Percentiles rank a stretch among this genome's conserved stretches.
Evolutionary conservation across 2,888 invertebrate species (phyloP).

Genomic region (Antheraea assamensis): DNA sequence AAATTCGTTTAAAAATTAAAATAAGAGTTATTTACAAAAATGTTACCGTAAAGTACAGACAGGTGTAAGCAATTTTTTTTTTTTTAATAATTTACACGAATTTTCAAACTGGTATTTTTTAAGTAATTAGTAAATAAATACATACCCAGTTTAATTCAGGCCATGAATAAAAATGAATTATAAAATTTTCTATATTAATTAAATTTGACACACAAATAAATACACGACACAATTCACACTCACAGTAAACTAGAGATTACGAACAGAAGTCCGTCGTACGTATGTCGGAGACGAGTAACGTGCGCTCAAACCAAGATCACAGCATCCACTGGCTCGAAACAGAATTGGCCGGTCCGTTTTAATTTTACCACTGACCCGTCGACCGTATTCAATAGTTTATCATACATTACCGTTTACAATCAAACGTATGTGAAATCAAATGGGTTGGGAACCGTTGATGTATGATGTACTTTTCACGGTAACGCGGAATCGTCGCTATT

Average conservation of each 20-base stretch:
- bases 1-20: no score
- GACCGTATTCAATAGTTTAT: constrained; percentile 25
- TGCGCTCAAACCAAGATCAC: constrained; percentile 42
- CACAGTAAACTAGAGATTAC: constrained; percentile 2
- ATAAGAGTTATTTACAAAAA: no score
- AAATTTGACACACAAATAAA: background rate
- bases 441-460: background rate
- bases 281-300: constrained; percentile 29
- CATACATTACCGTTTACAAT: background rate
- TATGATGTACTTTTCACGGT: background rate
- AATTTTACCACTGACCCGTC: constrained; percentile 28
- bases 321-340: constrained; percentile 55
- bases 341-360: constrained; percentile 28
- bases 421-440: background rate
- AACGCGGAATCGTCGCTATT: background rate
- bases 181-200: background rate
- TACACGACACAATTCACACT: constrained; percentile 9
- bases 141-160: background rate
- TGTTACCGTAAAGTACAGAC: no score
- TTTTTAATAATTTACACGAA: no score
- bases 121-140: background rate
- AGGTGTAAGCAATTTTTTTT: no score
- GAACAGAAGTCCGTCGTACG: background rate
- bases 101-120: no score
- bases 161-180: background rate